Evolutionary conservation across 2,113 vertebrate genomes (phyloP), one percentile per base, ranked within the genome.

Genomic region (Cavia aperea): DNA sequence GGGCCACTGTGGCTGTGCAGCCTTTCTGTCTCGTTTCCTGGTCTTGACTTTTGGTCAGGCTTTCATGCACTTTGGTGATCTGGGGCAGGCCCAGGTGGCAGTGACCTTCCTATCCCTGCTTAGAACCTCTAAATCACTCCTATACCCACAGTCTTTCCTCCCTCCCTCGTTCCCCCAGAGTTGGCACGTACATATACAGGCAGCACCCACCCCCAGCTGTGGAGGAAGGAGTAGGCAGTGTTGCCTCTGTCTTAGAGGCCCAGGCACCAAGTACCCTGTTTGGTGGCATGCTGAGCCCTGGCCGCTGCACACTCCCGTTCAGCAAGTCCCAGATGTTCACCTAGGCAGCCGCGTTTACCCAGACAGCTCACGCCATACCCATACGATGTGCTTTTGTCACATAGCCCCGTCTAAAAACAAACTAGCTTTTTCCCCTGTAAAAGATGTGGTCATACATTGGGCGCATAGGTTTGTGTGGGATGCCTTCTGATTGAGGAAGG

Each of bases 351-450:
- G 1, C 14, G 19, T 93, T 94, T 85, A 82, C 33, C 29, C 68
- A 43, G 7, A 60, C 13, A 77, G 51, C 88, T 79, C 65, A 33
- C 23, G 46, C 31, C 18, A 26, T 86, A 91, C 82, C 36, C 73
- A 77, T 94, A 43, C 66, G 5, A 72, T 94, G 92, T 72, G 75
- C 60, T 88, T 89, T 82, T 86, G 86, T 83, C 54, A 75, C n/a
- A 68, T 14, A 93, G 60, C 46, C 73, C 19, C 36, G 29, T 86
- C 24, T 89, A 70, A 72, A 65, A 70, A 88, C 90, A 33, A 63
- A 82, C 85, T 54, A 49, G 66, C 23, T 65, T 62, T 86, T 87
- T 86, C 66, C 11, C 5, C 43, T 65, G 23, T 62, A 60, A 94
- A 94, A 58, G 65, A 18, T 4, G 51, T 60, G 26, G 19, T 81